phyloP scores from a whole-genome alignment of 2,888 invertebrate species.

The Drosophila multiciliata region DNA sequence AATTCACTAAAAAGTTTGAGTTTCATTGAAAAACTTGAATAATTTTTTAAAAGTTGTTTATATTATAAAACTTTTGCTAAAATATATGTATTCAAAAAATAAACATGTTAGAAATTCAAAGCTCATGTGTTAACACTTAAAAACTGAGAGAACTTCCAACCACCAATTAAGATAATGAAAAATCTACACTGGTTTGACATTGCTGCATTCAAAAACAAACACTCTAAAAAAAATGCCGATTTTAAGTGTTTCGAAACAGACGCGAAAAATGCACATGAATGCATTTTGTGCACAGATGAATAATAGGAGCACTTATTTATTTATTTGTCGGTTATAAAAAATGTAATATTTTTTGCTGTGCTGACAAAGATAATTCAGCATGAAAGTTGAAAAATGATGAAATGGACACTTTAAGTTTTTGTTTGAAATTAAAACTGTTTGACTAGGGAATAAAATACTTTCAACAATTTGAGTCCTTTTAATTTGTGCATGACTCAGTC shows the following conservation, averaged over 20 bases:
- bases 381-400: too few species aligned
- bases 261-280: conserved; percentile 29
- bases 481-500: conserved; percentile 11
- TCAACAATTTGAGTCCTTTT: too few species aligned
- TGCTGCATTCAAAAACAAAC: neutral
- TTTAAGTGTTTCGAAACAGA: conserved; percentile 8
- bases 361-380: neutral
- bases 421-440: too few species aligned
- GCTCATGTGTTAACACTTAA: neutral
- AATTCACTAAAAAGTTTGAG: neutral
- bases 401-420: too few species aligned
- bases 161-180: neutral
- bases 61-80: neutral
- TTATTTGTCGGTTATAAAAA: conserved; percentile 5
- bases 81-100: neutral
- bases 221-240: conserved; percentile 22
- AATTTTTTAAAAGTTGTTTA: neutral
- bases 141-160: neutral
- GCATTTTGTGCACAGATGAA: conserved; percentile 29
- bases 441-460: too few species aligned
- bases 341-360: conserved; percentile 18
- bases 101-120: neutral
- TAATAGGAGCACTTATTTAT: conserved; percentile 8
- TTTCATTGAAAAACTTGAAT: neutral
- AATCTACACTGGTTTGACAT: neutral